Percentiles rank a stretch among this genome's conserved stretches.
phyloP scores from a whole-genome alignment of 2,797 vertebrate genomes.

The Eptatretus atami region DNA sequence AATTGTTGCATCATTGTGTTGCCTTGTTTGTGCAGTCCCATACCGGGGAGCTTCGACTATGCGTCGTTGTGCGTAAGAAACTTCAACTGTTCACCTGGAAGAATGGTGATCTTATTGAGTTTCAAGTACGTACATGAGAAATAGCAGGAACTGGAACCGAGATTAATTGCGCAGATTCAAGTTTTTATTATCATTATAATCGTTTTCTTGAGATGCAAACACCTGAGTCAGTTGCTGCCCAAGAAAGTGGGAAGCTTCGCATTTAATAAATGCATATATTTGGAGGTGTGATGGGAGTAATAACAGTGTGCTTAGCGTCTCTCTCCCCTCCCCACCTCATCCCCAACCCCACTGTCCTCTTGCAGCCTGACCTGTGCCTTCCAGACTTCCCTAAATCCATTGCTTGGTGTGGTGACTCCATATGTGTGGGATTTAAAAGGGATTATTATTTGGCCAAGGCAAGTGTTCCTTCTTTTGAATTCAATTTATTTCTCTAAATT shows the following conservation, averaged over 20 bases:
- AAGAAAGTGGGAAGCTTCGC: too few species aligned
- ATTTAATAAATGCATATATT: too few species aligned
- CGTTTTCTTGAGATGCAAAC: too few species aligned
- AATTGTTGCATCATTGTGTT: constrained; percentile 7
- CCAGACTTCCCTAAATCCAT: constrained; percentile 90
- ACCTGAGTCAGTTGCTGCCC: too few species aligned
- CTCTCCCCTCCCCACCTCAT: neutral
- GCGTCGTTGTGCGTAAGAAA: constrained; percentile 74
- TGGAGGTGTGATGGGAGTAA: too few species aligned
- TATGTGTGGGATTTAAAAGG: constrained; percentile 89
- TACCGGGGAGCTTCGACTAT: constrained; percentile 56
- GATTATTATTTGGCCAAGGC: constrained; percentile 92
- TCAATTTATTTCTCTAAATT: too few species aligned
- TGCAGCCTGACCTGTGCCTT: constrained; percentile 53
- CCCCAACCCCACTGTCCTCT: constrained; percentile 9
- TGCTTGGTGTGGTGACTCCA: constrained; percentile 94
- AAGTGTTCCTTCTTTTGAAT: constrained; percentile 10
- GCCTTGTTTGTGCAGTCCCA: constrained; percentile 16
- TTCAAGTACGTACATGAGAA: constrained; percentile 26
- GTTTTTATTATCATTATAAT: too few species aligned
- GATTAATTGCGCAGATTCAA: too few species aligned
- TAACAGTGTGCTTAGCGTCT: too few species aligned
- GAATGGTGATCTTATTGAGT: constrained; percentile 61
- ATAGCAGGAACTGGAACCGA: too few species aligned
- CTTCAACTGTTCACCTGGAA: constrained; percentile 91